Percentiles rank a stretch among this genome's conserved stretches.
Evolutionary conservation across 2,113 vertebrate genomes (phyloP).

Genomic region (Chloropsis cyanopogon): DNA sequence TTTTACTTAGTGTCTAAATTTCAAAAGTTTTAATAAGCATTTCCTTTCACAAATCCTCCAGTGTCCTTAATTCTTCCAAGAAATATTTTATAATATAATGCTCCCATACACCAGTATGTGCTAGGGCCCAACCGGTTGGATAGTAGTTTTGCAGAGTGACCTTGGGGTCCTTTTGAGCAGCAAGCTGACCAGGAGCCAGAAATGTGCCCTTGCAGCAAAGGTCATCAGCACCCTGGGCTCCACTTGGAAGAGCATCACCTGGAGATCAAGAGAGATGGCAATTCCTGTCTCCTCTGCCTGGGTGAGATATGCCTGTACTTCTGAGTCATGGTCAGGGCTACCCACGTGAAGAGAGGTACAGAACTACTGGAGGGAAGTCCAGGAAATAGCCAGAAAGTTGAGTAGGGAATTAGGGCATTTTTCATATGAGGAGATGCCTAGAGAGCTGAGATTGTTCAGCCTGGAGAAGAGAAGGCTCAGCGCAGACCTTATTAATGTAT

Average conservation of each 20-base stretch:
- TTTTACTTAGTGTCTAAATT: not conserved
- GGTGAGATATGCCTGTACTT: not conserved
- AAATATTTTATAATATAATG: not conserved
- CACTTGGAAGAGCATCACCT: not conserved
- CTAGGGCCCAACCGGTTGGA: not conserved
- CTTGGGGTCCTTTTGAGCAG: not conserved
- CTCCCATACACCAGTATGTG: not conserved
- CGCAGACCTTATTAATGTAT: not conserved
- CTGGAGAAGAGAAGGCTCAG: not conserved
- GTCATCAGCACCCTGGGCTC: not conserved
- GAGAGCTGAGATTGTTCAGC: not conserved
- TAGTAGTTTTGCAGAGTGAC: not conserved
- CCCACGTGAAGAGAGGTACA: fast-evolving
- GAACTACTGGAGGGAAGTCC: not conserved
- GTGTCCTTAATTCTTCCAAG: not conserved
- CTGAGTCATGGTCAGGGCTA: not conserved
- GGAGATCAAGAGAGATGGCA: not conserved
- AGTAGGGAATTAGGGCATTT: not conserved
- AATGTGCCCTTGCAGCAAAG: not conserved
- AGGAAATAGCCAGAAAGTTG: not conserved
- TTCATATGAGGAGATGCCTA: not conserved
- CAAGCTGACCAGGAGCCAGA: not conserved
- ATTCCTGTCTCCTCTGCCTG: not conserved
- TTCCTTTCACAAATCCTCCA: not conserved
- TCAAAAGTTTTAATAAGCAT: not conserved